phyloP scores from a whole-genome alignment of 2,113 vertebrate genomes.

The Carassius carassius region DNA sequence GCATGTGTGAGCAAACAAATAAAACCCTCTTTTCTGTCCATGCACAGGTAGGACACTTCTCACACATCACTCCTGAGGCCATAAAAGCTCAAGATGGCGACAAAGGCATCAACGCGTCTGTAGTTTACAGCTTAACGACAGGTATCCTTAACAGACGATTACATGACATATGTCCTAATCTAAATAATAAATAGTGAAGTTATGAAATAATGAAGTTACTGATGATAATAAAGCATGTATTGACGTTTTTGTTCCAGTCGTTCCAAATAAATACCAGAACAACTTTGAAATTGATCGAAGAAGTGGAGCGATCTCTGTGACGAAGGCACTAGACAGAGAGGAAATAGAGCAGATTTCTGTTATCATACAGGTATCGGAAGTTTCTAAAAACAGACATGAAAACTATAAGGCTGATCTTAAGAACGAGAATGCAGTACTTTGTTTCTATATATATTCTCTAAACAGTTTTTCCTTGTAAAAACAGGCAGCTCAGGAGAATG shows the following conservation, averaged over 20 bases:
- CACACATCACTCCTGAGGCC: slow-evolving; percentile 65
- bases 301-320: slow-evolving; percentile 70
- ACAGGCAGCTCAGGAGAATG: no score
- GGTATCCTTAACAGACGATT: slow-evolving; percentile 52
- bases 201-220: background rate
- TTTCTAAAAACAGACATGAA: background rate
- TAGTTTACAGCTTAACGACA: slow-evolving; percentile 72
- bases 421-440: background rate
- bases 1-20: no score
- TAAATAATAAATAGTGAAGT: background rate
- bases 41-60: slow-evolving; percentile 66
- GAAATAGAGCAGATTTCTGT: slow-evolving; percentile 65
- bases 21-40: background rate
- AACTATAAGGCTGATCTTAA: background rate
- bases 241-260: slow-evolving; percentile 64
- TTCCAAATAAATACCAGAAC: slow-evolving; percentile 57
- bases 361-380: slow-evolving; percentile 73
- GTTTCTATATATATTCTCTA: no score
- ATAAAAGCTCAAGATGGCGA: slow-evolving; percentile 80
- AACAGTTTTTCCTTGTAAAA: no score
- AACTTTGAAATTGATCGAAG: slow-evolving; percentile 61
- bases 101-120: slow-evolving; percentile 72
- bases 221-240: background rate
- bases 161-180: background rate
- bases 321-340: slow-evolving; percentile 72